Conservation (phyloP, 2,113 vertebrate species). For the Thymallus thymallus region DNA sequence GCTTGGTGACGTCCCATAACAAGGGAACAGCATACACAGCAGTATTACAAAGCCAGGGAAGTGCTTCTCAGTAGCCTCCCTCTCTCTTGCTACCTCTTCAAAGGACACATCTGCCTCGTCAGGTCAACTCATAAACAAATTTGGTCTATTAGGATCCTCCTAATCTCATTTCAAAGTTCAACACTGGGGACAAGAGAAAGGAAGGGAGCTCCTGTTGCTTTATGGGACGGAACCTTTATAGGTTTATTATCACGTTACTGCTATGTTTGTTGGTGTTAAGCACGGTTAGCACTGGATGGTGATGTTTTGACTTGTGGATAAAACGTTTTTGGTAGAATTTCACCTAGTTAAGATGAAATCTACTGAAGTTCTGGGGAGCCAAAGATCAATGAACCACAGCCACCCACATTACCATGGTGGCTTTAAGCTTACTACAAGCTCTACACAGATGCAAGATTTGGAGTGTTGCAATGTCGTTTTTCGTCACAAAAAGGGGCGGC, state of each 20-base stretch:
- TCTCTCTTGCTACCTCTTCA: not conserved
- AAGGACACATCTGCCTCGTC: not conserved
- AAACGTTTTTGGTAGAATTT: not conserved
- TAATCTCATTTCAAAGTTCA: not conserved
- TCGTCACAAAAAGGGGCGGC: too few relatives aligned
- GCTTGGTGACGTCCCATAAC: not conserved
- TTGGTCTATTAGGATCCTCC: not conserved
- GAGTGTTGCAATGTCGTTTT: too few relatives aligned
- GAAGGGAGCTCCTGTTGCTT: constrained; percentile 2
- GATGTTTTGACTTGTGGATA: not conserved
- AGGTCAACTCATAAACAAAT: not conserved
- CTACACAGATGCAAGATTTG: too few relatives aligned
- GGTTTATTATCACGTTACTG: not conserved
- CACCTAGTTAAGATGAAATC: not conserved
- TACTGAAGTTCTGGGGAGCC: not conserved
- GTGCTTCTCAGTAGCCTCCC: not conserved
- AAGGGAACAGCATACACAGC: not conserved
- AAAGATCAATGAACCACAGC: not conserved
- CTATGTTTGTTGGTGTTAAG: not conserved
- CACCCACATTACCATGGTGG: not conserved
- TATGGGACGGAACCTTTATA: not conserved
- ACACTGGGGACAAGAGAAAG: too few relatives aligned
- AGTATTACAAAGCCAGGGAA: not conserved
- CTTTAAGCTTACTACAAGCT: not conserved
- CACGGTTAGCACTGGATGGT: not conserved